phyloP scores from a whole-genome alignment of 1,140 invertebrate species.

The Drosophila athabasca region DNA sequence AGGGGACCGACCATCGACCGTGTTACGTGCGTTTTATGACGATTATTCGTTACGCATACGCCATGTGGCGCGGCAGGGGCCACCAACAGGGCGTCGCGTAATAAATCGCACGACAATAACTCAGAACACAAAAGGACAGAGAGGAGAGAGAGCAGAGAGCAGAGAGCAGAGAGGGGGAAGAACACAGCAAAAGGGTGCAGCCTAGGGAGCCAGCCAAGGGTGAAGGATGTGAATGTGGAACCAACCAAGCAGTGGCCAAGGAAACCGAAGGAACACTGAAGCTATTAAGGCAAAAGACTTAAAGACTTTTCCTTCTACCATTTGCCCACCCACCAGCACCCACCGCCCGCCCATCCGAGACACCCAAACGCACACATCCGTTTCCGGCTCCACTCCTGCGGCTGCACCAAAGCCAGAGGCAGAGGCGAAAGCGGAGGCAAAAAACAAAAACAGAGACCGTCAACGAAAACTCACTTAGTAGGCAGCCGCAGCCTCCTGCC shows the following conservation, averaged over 20 bases:
- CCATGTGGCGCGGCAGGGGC: constrained; percentile 57
- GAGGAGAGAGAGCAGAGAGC: too few relatives aligned
- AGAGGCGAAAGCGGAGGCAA: background rate
- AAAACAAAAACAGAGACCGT: constrained; percentile 32
- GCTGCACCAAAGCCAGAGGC: background rate
- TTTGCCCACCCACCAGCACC: constrained; percentile 4
- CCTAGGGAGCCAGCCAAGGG: constrained; percentile 1
- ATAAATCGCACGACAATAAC: constrained; percentile 79
- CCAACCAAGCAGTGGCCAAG: constrained; percentile 26
- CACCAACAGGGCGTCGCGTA: constrained; percentile 48
- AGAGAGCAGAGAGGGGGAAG: constrained; percentile 1
- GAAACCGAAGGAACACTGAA: constrained; percentile 52
- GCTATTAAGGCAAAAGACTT: constrained; percentile 75
- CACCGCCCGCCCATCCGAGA: background rate
- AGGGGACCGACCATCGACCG: too few relatives aligned
- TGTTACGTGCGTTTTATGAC: constrained; percentile 56
- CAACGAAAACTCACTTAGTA: constrained; percentile 60
- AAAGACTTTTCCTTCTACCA: constrained; percentile 63
- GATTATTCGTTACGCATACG: constrained; percentile 73
- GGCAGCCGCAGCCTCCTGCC: constrained; percentile 30
- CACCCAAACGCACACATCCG: constrained; percentile 42
- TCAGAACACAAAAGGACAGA: constrained; percentile 34
- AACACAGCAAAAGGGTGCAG: background rate
- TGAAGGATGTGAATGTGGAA: constrained; percentile 11
- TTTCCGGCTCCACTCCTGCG: constrained; percentile 39